Percentiles rank a stretch among this genome's conserved stretches.
phyloP scores from a whole-genome alignment of 2,888 invertebrate genomes.

The Synanthedon andrenaeformis region DNA sequence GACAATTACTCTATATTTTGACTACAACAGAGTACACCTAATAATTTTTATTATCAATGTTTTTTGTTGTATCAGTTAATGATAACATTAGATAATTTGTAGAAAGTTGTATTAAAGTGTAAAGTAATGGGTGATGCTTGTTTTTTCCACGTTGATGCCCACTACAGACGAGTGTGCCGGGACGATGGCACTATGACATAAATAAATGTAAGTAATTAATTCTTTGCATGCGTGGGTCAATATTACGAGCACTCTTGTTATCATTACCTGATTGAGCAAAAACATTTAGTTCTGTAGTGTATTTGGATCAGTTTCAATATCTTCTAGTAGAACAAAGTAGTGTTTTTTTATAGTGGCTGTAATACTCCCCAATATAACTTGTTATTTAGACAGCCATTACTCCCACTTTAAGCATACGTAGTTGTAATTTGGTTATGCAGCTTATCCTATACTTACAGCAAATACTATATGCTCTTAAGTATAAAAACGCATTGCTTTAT shows the following conservation, averaged over 20 bases:
- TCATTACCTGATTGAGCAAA: constrained; percentile 49
- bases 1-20: no score
- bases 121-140: constrained; percentile 27
- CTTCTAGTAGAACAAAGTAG: background rate
- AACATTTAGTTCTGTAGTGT: constrained; percentile 7
- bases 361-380: background rate
- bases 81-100: constrained; percentile 33
- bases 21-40: no score
- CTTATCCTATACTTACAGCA: no score
- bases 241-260: constrained; percentile 36
- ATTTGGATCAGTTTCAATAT: constrained; percentile 2
- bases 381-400: no score
- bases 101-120: constrained; percentile 2
- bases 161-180: constrained; percentile 44
- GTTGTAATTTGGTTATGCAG: no score
- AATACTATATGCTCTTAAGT: no score
- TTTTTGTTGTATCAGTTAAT: constrained; percentile 32
- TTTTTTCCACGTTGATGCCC: constrained; percentile 38
- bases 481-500: no score
- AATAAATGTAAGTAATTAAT: constrained; percentile 32
- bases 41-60: background rate
- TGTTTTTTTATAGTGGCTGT: constrained; percentile 2
- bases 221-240: constrained; percentile 29
- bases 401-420: no score
- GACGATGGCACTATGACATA: constrained; percentile 39